Evolutionary conservation across 2,888 invertebrate species (phyloP).

Genomic region (Allacma fusca): DNA sequence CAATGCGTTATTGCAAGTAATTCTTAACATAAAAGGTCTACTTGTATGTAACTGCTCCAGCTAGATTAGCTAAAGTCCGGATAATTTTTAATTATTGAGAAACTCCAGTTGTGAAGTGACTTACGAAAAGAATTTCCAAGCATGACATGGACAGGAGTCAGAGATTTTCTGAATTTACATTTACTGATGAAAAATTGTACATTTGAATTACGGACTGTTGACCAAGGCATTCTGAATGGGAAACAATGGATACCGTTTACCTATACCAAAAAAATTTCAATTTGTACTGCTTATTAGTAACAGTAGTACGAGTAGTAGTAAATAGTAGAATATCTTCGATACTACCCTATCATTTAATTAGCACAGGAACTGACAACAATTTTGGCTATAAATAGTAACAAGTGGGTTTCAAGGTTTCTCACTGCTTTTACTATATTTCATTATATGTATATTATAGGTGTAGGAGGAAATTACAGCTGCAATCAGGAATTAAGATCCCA

Average conservation of each 20-base stretch:
- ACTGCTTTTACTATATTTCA: too few species aligned
- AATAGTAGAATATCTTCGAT: not conserved
- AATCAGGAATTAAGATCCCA: too few species aligned
- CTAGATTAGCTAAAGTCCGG: too few species aligned
- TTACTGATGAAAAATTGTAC: not conserved
- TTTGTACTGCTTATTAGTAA: slow-evolving; percentile 6
- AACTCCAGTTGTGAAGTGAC: not conserved
- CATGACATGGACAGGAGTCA: not conserved
- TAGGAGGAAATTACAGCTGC: too few species aligned
- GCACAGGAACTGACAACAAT: slow-evolving; percentile 12
- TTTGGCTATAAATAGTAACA: slow-evolving; percentile 2
- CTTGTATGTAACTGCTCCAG: too few species aligned
- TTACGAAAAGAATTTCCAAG: not conserved
- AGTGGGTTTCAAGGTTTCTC: not conserved
- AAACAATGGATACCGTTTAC: not conserved
- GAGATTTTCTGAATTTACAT: not conserved
- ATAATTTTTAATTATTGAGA: not conserved
- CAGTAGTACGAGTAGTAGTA: too few species aligned
- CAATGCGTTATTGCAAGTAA: too few species aligned
- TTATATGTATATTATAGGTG: too few species aligned
- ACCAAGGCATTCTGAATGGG: not conserved
- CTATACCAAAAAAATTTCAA: not conserved
- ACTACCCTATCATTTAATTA: not conserved
- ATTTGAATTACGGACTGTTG: slow-evolving; percentile 8
- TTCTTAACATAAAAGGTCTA: too few species aligned